A percentile compares a stretch with the other conserved stretches of the same genome.
Conservation (phyloP, 37 sponge, comb jelly and placozoan genomes). For the Dysidea cf. avara region DNA sequence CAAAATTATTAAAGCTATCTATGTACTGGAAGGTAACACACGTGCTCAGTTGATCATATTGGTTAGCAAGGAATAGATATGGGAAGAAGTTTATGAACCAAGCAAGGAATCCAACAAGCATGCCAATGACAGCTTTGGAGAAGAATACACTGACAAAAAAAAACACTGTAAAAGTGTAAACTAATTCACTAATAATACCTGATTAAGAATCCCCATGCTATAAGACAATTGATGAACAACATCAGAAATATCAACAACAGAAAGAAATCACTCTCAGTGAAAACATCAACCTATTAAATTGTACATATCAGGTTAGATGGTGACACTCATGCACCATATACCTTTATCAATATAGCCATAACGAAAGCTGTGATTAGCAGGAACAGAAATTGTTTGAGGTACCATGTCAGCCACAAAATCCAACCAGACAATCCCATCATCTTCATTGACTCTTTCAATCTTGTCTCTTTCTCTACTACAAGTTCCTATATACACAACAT, state of each 20-base stretch:
- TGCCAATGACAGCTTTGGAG: no score
- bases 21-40: constrained; percentile 21
- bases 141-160: neutral
- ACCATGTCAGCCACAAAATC: no score
- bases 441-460: constrained; percentile 88
- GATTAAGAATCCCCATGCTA: constrained; percentile 62
- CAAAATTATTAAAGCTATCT: neutral
- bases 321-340: neutral
- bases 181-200: no score
- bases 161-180: neutral
- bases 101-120: no score
- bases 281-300: constrained; percentile 8
- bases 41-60: constrained; percentile 27
- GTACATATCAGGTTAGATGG: neutral
- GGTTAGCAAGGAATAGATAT: constrained; percentile 42
- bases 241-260: constrained; percentile 54
- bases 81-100: constrained; percentile 78
- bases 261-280: constrained; percentile 46
- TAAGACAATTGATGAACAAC: constrained; percentile 50
- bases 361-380: constrained; percentile 65
- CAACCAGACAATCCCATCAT: constrained; percentile 94
- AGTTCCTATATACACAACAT: constrained; percentile 51
- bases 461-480: constrained; percentile 78
- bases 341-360: constrained; percentile 68
- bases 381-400: no score